Evolutionary conservation across 1,140 invertebrate species (phyloP), one percentile per base, ranked within the genome.

Genomic region (Drosophila pseudoananassae): DNA sequence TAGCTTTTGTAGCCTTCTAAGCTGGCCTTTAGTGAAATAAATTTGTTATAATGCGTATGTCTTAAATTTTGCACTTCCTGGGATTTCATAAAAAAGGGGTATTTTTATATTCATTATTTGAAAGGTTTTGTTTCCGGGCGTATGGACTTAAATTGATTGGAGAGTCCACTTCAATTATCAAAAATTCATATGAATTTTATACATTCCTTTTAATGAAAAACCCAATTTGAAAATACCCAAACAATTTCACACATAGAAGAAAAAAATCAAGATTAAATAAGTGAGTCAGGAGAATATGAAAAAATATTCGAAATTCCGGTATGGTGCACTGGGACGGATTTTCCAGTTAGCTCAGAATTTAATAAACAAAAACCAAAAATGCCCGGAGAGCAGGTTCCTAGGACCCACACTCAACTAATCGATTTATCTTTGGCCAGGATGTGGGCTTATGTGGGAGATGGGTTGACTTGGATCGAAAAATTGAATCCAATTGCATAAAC

Each of bases 401-500:
- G 7, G 9, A 46, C 43, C 43, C 15, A 9, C 15, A 46, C 43
- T 43, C 17, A 31, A 76, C 55, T 53, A 72, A 69, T 49, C 43
- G 63, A 69, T 53, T 69, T 69, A 69, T 69, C 50, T 31, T 69
- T 69, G 10, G 15, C 29, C 15, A 56, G 33, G 12, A 23, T 43
- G 57, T 59, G 40, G 46, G 45, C 36, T 47, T 66, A 27, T 51
- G 46, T 47, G 49, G 27, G 49, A 38, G 53, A 75, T 63, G 46
- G 65, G 52, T 61, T 38, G 53, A 72, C 20, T 50, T 23, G 64
- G 60, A 59, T 63, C 46, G 53, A 61, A 81, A 81, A 81, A 81
- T 82, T 77, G 57, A 81, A 77, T 81, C 60, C 23, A 81, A 82
- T 76, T 81, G 78, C 78, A 81, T 77, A 78, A 81, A 82, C 73